phyloP scores from a whole-genome alignment of 2,888 invertebrate genomes.

The Lochmaea capreae region DNA sequence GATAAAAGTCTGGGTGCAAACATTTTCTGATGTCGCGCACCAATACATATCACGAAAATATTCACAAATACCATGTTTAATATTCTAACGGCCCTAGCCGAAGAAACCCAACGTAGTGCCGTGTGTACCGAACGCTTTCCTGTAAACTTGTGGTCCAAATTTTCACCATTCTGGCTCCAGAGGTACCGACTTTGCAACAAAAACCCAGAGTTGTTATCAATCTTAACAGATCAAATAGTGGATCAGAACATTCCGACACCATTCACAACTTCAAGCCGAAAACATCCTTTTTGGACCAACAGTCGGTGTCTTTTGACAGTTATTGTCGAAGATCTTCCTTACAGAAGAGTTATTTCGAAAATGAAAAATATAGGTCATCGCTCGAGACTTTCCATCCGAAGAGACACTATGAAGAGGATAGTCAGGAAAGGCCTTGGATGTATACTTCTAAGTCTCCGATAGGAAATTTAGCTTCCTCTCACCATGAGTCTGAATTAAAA shows the following conservation, averaged over 20 bases:
- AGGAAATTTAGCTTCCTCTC: constrained; percentile 45
- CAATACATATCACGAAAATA: constrained; percentile 58
- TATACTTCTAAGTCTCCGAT: constrained; percentile 53
- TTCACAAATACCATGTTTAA: constrained; percentile 62
- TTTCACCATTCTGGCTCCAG: constrained; percentile 64
- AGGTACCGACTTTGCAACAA: constrained; percentile 60
- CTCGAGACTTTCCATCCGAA: constrained; percentile 47
- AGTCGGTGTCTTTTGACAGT: constrained; percentile 53
- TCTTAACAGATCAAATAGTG: constrained; percentile 51
- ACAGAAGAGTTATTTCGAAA: constrained; percentile 46
- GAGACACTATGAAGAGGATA: constrained; percentile 41
- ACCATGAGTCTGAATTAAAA: constrained; percentile 35
- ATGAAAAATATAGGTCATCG: constrained; percentile 46
- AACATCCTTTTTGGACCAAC: constrained; percentile 49
- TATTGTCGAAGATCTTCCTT: constrained; percentile 48
- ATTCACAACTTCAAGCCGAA: constrained; percentile 53
- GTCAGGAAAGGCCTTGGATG: constrained; percentile 47
- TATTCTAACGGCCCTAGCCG: constrained; percentile 55
- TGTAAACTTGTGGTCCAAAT: constrained; percentile 52
- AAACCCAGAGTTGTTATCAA: constrained; percentile 14
- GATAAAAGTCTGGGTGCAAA: constrained; percentile 48
- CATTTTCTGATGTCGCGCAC: constrained; percentile 60
- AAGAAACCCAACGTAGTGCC: constrained; percentile 53
- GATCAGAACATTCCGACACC: constrained; percentile 48
- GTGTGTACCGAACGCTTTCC: constrained; percentile 45